These are phyloP conservation scores for Heliconius cydno DNA, from an alignment of 2,888 invertebrate species.

Conservation along the genomic window DNA sequence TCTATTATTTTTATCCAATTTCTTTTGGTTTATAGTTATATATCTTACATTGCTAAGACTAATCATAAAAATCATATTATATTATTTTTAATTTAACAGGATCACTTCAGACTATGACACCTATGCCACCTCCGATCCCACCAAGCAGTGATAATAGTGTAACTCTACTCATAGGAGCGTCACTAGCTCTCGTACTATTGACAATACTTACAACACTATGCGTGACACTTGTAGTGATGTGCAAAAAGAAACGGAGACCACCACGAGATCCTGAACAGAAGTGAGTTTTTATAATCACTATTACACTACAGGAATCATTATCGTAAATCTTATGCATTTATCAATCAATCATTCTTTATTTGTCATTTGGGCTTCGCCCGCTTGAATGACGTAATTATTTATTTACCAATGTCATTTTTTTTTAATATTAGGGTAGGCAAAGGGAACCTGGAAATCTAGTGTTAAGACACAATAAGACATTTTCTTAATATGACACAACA, in stretches of 20 bases:
- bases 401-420: too few relatives aligned
- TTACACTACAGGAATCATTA: background rate
- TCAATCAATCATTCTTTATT: too few relatives aligned
- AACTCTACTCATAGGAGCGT: constrained; percentile 73
- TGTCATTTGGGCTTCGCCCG: too few relatives aligned
- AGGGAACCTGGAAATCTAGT: too few relatives aligned
- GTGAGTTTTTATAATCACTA: constrained; percentile 55
- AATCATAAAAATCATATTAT: too few relatives aligned
- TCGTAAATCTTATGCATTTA: background rate
- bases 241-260: constrained; percentile 71
- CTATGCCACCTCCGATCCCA: constrained; percentile 62
- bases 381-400: too few relatives aligned
- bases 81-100: constrained; percentile 53
- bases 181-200: constrained; percentile 72
- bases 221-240: constrained; percentile 76
- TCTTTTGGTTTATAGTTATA: too few relatives aligned
- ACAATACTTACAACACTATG: constrained; percentile 77
- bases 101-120: constrained; percentile 77
- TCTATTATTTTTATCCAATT: too few relatives aligned
- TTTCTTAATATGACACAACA: background rate
- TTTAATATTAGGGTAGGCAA: too few relatives aligned
- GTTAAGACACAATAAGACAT: too few relatives aligned
- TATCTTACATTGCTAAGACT: too few relatives aligned
- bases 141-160: constrained; percentile 70
- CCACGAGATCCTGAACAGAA: constrained; percentile 68